Evolutionary conservation across 2,888 invertebrate species (phyloP), one percentile per base, ranked within the genome.

Genomic region (Oligia latruncula): DNA sequence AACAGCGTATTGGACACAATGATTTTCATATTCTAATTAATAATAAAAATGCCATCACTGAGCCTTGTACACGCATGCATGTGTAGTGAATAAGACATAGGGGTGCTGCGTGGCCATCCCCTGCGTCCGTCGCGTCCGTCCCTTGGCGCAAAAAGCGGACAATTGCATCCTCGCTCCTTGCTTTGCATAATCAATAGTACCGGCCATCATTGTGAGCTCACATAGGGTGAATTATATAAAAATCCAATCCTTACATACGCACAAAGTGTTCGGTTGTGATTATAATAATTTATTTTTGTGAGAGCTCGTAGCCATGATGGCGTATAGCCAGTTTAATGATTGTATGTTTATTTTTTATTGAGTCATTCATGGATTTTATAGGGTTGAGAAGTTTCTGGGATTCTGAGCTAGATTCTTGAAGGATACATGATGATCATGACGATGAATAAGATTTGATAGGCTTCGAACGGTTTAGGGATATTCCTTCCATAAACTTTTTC

Each of bases 141-240:
- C 94, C 93, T 92, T 92, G 86, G 90, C 89, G 92, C 95, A 95
- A 95, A 96, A 95, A 94, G 92, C 93, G 94, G 94, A 93, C 95
- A 94, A 94, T 94, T 95, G 95, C 95, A 96, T 93, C 92, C 92
- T 84, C 79, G 87, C 73, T 90, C 89, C 90, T 90, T 92, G 93
- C 93, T 95, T 95, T 96, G 96, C 96, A 96, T 96, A 96, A 96
- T 96, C 96, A 94, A 95, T 95, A 94, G 93, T 90, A 91, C 88
- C 91, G 91, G 89, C 91, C 90, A 91, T 92, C 92, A 93, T 94
- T 94, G 93, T 92, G 89, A 90, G 88, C 88, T 86, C 86, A 90
- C 89, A 91, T 91, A 84, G 92, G 93, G 94, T 91, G 91, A 90
- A 90, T 90, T 93, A 93, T 90, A 86, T 88, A 88, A 87, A 86